Percentiles rank a stretch among this genome's conserved stretches.
These are phyloP conservation scores for Sarcophilus harrisii DNA, from an alignment of 2,797 vertebrate genomes.

Conservation along the genomic window DNA sequence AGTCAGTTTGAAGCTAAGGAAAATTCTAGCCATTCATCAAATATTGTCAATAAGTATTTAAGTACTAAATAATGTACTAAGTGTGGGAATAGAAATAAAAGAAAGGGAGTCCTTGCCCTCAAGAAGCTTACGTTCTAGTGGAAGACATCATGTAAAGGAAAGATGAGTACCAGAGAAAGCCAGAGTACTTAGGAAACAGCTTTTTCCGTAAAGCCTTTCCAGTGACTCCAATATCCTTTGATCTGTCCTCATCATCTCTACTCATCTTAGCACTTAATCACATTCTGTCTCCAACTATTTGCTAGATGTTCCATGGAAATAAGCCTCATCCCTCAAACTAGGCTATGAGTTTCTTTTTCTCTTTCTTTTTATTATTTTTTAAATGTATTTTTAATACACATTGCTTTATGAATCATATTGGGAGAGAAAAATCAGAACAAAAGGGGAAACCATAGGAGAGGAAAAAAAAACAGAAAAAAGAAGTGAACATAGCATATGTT, in stretches of 20 bases:
- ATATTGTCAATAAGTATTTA: not conserved
- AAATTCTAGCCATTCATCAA: not conserved
- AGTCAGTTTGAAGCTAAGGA: not conserved
- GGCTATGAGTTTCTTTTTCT: too few relatives aligned
- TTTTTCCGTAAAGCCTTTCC: not conserved
- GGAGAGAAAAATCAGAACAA: too few relatives aligned
- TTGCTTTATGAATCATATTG: too few relatives aligned
- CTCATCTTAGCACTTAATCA: not conserved
- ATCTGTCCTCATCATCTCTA: not conserved
- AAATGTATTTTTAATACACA: too few relatives aligned
- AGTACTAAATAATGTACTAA: not conserved
- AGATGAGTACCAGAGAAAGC: not conserved
- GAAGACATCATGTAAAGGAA: not conserved
- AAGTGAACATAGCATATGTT: too few relatives aligned
- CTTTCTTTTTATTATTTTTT: too few relatives aligned
- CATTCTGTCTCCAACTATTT: not conserved
- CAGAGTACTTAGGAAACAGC: not conserved
- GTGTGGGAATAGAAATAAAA: not conserved
- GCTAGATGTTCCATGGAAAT: not conserved
- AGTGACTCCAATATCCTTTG: not conserved
- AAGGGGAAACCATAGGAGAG: too few relatives aligned
- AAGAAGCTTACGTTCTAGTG: not conserved
- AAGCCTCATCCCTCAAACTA: not conserved
- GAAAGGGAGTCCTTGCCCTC: not conserved
- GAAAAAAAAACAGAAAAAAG: too few relatives aligned